Percentiles rank a stretch among this genome's conserved stretches.
phyloP scores from a whole-genome alignment of 2,888 invertebrate species.

The Megastigmus dorsalis region DNA sequence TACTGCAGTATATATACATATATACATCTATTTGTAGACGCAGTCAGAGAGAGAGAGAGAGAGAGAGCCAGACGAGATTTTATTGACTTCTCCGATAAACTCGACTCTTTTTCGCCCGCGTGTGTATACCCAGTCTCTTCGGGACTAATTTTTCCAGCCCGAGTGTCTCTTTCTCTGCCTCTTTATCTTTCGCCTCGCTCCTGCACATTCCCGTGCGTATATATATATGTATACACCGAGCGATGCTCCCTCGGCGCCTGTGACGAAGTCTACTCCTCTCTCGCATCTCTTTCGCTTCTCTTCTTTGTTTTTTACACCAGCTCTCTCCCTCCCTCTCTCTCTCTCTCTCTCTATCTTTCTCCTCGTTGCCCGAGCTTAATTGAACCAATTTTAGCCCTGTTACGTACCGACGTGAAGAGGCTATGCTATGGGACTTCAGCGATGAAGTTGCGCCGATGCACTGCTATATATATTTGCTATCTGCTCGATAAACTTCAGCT shows the following conservation, averaged over 20 bases:
- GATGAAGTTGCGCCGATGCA: not conserved
- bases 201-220: too few species aligned
- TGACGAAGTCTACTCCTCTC: not conserved
- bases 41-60: too few species aligned
- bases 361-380: conserved; percentile 13
- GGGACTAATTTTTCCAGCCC: conserved; percentile 9
- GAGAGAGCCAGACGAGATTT: too few species aligned
- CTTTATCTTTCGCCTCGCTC: too few species aligned
- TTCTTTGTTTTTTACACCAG: not conserved
- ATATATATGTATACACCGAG: too few species aligned
- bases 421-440: not conserved
- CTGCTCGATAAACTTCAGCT: too few species aligned
- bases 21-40: not conserved
- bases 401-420: not conserved
- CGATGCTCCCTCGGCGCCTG: not conserved
- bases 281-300: not conserved
- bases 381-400: conserved; percentile 39
- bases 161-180: not conserved
- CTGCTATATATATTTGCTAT: too few species aligned
- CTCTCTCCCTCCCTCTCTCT: not conserved
- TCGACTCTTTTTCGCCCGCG: not conserved
- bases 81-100: conserved; percentile 43
- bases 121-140: not conserved
- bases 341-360: not conserved
- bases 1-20: too few species aligned